A percentile compares a stretch with the other conserved stretches of the same genome.
phyloP scores from a whole-genome alignment of 2,113 vertebrate genomes.

The Polyodon spathula region DNA sequence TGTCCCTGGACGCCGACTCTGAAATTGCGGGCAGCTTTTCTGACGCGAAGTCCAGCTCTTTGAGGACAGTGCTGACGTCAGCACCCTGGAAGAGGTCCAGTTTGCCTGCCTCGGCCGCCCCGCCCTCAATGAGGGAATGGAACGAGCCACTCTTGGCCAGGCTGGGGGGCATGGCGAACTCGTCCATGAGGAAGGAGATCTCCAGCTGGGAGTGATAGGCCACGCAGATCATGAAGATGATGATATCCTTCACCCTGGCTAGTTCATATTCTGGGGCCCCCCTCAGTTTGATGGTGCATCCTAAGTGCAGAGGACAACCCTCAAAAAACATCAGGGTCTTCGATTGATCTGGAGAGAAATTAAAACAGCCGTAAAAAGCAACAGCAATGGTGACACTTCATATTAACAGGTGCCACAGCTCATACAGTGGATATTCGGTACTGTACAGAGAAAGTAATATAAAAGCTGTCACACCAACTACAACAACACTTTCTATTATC shows the following conservation, averaged over 20 bases:
- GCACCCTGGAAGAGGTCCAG: constrained; percentile 39
- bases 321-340: constrained; percentile 98
- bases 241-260: constrained; percentile 89
- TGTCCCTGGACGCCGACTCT: constrained; percentile 44
- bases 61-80: constrained; percentile 35
- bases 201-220: constrained; percentile 96
- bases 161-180: constrained; percentile 94
- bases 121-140: constrained; percentile 71
- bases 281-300: constrained; percentile 88
- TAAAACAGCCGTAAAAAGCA: background rate
- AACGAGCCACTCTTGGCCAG: constrained; percentile 70
- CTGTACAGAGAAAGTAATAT: no score
- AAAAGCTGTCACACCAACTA: no score
- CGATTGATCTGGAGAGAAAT: constrained; percentile 60
- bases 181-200: constrained; percentile 98
- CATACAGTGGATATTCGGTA: no score
- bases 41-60: constrained; percentile 42
- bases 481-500: no score
- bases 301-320: constrained; percentile 82
- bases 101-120: constrained; percentile 31
- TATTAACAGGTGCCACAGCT: no score
- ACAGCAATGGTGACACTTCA: background rate
- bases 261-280: constrained; percentile 89
- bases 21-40: constrained; percentile 41
- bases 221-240: constrained; percentile 90